Percentiles rank a stretch among this genome's conserved stretches.
These are phyloP conservation scores for Catajapyx aquilonaris DNA, from an alignment of 1,140 invertebrate species.

Conservation along the genomic window DNA sequence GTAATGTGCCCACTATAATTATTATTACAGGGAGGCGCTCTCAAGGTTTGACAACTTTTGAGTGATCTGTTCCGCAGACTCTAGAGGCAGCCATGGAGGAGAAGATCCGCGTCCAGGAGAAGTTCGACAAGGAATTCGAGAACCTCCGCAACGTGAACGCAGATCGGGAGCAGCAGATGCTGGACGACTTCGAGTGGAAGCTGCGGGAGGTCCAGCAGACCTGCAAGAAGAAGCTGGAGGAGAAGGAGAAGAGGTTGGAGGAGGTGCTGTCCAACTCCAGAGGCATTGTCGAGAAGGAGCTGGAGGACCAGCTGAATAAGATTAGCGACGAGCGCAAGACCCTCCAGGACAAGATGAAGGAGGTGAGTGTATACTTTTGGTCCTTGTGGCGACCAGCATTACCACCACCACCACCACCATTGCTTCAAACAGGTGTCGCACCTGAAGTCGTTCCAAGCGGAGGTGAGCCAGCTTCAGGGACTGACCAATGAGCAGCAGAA, in stretches of 20 bases:
- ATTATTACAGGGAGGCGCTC: no score
- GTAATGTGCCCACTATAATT: no score
- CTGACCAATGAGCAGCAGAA: constrained; percentile 33
- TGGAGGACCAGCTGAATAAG: constrained; percentile 17
- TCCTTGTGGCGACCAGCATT: no score
- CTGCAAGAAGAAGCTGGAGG: constrained; percentile 35
- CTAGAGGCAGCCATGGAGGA: constrained; percentile 33
- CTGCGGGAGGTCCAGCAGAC: constrained; percentile 35
- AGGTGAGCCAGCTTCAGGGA: constrained; percentile 31
- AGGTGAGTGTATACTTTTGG: no score
- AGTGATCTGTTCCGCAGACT: constrained; percentile 21
- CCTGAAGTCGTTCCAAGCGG: constrained; percentile 32
- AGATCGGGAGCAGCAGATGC: constrained; percentile 33
- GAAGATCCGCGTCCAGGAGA: constrained; percentile 29
- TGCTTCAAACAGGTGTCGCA: constrained; percentile 20
- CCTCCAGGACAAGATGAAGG: constrained; percentile 4
- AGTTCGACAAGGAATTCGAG: constrained; percentile 38
- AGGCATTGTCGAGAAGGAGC: constrained; percentile 13
- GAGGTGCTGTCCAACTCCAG: constrained; percentile 22
- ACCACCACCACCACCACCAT: not conserved
- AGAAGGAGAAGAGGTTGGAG: constrained; percentile 26
- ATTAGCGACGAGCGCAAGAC: constrained; percentile 8
- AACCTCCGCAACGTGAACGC: constrained; percentile 29
- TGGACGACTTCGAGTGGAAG: constrained; percentile 48
- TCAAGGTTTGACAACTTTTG: no score